Base-by-base conservation (phyloP, 2,797 vertebrate genomes). In the Lepilemur ruficaudatus region DNA sequence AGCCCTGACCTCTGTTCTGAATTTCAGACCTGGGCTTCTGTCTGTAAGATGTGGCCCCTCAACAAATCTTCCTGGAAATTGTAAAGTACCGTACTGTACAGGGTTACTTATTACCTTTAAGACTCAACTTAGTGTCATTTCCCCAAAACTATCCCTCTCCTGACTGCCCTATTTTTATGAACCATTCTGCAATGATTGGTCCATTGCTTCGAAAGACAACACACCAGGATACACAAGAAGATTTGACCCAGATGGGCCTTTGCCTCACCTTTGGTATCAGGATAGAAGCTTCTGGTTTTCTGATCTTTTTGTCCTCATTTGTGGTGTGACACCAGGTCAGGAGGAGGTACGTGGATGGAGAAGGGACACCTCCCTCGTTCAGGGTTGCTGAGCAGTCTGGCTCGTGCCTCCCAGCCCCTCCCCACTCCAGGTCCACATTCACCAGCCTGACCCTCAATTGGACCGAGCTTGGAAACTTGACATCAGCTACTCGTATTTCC, bases 361-460 rank as follows among this genome's bases (percentile, higher is more conserved):
- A 75, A 69, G 80, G 2, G 3, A 73, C 1, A 32, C 67, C 63
- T 59, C 15, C 41, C 38, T 69, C 11, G 0, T 10, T 23, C 17
- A 15, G 59, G 35, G 20, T 46, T 48, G 41, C 46, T 79, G 10
- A 6, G 4, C 10, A 9, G 41, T 8, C n/a, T 35, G 13, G 14
- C 67, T 2, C 17, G 1, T 3, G 4, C 48, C 10, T 65, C 32
- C 46, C 0, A 0, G 9, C 3, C 30, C 9, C 30, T 14, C 38
- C n/a, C 38, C 15, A 28, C 13, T 48, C 2, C 4, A 13, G 41
- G 0, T 17, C 1, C 18, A 5, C 17, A 41, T 38, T 46, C n/a
- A 15, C 35, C 4, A 4, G 8, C 30, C n/a, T 7, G 28, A 9
- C 9, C 43, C n/a, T 46, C 15, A 17, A 7, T 30, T 32, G n/a